Percentiles rank a stretch among this genome's conserved stretches.
These are phyloP conservation scores for Pachymerium ferrugineum DNA, from an alignment of 2,888 invertebrate genomes.

Conservation along the genomic window DNA sequence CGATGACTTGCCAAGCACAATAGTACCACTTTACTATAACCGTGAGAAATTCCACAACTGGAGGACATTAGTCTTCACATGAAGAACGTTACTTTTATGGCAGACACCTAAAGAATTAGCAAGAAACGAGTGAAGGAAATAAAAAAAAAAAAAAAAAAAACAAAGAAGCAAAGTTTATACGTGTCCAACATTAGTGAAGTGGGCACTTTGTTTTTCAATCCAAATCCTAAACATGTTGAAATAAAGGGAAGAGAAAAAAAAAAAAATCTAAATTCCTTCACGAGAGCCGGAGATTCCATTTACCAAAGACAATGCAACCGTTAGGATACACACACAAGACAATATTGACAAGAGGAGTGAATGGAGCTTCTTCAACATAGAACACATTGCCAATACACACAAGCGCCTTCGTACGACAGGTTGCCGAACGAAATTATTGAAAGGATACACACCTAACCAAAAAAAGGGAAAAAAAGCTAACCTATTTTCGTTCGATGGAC, in stretches of 20 bases:
- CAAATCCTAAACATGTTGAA: slow-evolving; percentile 5
- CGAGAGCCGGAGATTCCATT: slow-evolving; percentile 13
- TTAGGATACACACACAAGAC: slow-evolving; percentile 15
- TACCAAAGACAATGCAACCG: slow-evolving; percentile 14
- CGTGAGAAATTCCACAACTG: slow-evolving; percentile 14
- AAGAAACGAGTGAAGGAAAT: background rate
- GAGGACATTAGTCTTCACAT: background rate
- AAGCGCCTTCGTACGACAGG: slow-evolving; percentile 1
- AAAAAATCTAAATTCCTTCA: background rate
- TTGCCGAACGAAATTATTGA: background rate
- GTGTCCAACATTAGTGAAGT: slow-evolving; percentile 1
- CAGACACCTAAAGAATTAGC: slow-evolving; percentile 1
- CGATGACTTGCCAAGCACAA: slow-evolving; percentile 4
- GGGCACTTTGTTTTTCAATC: slow-evolving; percentile 1
- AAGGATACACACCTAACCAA: too few relatives aligned
- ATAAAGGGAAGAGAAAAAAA: background rate
- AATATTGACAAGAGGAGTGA: slow-evolving; percentile 15
- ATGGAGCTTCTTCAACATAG: background rate
- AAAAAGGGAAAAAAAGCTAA: too few relatives aligned
- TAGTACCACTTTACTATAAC: slow-evolving; percentile 1
- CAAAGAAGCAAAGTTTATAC: background rate
- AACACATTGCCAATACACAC: slow-evolving; percentile 10
- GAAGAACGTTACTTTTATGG: slow-evolving; percentile 5
- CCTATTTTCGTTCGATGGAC: background rate
- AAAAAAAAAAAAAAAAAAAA: background rate